Evolutionary conservation across 64 coral and sea anemone species (phyloP).

Genomic region (Actinia equina): DNA sequence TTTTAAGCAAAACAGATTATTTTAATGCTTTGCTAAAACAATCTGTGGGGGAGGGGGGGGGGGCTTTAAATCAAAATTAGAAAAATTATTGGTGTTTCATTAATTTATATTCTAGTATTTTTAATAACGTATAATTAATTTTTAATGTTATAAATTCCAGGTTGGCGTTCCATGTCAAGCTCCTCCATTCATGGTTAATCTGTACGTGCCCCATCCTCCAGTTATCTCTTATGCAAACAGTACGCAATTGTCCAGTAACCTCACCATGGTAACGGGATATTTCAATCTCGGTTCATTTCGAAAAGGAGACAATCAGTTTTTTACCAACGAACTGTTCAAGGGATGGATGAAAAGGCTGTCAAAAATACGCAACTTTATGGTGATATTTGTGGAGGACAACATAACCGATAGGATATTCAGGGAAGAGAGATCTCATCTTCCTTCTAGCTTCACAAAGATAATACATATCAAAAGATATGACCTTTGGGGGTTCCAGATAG

Average conservation of each 20-base stretch:
- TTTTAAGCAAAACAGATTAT: too few relatives aligned
- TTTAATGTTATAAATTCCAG: background rate
- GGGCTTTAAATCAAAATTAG: too few relatives aligned
- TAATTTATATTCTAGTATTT: too few relatives aligned
- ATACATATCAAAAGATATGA: background rate
- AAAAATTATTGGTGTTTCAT: too few relatives aligned
- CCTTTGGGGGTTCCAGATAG: background rate
- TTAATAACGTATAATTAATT: background rate
- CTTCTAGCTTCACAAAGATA: background rate
- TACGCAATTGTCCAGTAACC: background rate
- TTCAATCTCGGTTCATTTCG: conserved; percentile 3
- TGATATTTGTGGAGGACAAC: conserved; percentile 17
- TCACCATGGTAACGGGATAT: conserved; percentile 16
- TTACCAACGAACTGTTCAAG: background rate
- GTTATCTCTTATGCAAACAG: background rate
- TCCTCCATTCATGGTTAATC: background rate
- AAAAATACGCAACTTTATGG: background rate
- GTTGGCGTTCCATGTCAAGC: background rate
- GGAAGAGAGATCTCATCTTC: background rate
- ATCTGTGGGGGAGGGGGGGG: too few relatives aligned
- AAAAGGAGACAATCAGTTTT: background rate
- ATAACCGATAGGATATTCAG: background rate
- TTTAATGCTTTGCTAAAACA: too few relatives aligned
- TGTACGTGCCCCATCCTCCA: background rate
- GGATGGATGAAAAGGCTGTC: background rate